Conservation (phyloP, 2,113 vertebrate species). For the Gulo gulo region DNA sequence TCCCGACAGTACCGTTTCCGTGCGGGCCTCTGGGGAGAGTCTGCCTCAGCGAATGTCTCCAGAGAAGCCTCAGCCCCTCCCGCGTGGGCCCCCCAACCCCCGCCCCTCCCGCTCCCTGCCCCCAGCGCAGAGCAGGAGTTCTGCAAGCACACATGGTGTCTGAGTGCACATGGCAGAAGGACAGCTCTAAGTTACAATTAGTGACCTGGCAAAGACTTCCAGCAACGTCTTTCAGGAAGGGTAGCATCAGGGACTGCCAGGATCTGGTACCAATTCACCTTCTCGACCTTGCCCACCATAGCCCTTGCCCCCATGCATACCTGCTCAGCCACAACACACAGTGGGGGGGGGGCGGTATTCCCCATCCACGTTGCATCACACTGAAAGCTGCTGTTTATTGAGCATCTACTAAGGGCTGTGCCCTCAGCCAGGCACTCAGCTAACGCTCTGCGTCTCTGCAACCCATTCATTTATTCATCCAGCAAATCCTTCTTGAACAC, state of each 20-base stretch:
- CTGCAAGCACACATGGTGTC: background rate
- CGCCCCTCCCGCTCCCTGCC: background rate
- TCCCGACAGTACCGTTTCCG: background rate
- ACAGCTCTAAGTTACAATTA: background rate
- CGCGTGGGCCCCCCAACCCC: background rate
- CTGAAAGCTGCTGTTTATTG: slow-evolving; percentile 20
- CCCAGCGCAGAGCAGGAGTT: too few relatives aligned
- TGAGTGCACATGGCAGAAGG: background rate
- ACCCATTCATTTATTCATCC: background rate
- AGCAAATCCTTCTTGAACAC: background rate
- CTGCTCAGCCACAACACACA: background rate
- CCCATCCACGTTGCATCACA: background rate
- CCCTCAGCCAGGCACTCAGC: background rate
- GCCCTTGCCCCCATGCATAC: background rate
- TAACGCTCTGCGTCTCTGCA: background rate
- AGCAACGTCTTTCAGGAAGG: background rate
- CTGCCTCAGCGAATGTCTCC: background rate
- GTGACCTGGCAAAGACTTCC: background rate
- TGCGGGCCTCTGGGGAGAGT: background rate
- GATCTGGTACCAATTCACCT: background rate
- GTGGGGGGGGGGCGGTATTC: background rate
- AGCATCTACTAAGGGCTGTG: background rate
- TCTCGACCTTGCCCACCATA: background rate
- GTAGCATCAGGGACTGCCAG: background rate
- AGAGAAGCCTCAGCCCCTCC: background rate